These are phyloP conservation scores for Synergus itoensis DNA, from an alignment of 2,888 invertebrate genomes.

Conservation along the genomic window DNA sequence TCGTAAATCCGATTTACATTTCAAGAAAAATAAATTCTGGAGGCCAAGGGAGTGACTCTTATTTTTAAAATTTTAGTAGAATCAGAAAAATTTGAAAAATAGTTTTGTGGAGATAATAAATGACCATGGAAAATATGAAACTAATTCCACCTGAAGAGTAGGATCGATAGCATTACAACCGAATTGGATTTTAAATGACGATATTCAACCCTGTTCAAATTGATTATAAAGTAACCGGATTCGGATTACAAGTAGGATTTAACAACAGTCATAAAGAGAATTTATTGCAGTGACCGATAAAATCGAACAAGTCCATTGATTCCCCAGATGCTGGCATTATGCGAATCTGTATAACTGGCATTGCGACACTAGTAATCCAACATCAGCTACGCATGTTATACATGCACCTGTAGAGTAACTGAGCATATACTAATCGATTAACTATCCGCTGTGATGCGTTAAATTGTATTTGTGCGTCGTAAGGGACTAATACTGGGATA, in stretches of 20 bases:
- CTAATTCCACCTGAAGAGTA: background rate
- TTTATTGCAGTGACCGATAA: slow-evolving; percentile 25
- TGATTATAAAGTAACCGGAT: slow-evolving; percentile 34
- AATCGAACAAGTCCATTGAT: slow-evolving; percentile 17
- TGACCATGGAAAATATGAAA: background rate
- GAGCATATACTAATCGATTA: slow-evolving; percentile 67
- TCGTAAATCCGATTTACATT: background rate
- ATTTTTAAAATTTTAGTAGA: background rate
- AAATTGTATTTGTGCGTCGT: slow-evolving; percentile 68
- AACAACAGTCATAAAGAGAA: slow-evolving; percentile 21
- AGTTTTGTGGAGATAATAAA: background rate
- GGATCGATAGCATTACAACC: background rate
- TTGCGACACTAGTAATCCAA: slow-evolving; percentile 28
- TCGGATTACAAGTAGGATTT: slow-evolving; percentile 22
- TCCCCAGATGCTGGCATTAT: slow-evolving; percentile 34
- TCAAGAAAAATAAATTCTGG: background rate
- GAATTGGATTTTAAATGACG: background rate
- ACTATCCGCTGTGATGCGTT: slow-evolving; percentile 70
- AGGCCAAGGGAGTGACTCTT: background rate
- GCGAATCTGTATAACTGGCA: slow-evolving; percentile 33
- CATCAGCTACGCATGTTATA: slow-evolving; percentile 35
- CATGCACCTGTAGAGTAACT: slow-evolving; percentile 65
- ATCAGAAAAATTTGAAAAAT: background rate
- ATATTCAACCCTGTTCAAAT: slow-evolving; percentile 8
- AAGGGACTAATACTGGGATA: slow-evolving; percentile 51